phyloP scores from a whole-genome alignment of 2,888 invertebrate species.

The Laothoe populi region DNA sequence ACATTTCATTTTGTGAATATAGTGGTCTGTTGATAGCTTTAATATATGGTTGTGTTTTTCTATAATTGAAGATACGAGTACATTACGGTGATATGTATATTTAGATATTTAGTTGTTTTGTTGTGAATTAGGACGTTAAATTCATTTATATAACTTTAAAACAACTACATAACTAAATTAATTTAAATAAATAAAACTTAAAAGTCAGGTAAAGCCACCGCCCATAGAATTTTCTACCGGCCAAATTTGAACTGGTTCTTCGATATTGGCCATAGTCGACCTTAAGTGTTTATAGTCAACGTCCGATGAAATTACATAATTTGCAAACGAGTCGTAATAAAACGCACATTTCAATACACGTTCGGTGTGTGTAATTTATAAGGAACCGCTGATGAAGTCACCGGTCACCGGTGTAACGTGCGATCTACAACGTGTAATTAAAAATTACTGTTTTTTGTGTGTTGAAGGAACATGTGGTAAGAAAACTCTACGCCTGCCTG shows the following conservation, averaged over 20 bases:
- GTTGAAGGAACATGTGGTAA: no score
- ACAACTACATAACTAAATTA: neutral
- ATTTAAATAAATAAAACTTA: neutral
- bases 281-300: constrained; percentile 63
- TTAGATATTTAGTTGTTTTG: no score
- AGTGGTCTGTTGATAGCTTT: no score
- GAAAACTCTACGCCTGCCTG: no score
- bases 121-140: no score
- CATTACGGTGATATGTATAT: no score
- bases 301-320: constrained; percentile 66
- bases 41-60: no score
- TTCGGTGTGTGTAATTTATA: constrained; percentile 32
- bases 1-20: constrained; percentile 3
- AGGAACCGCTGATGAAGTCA: constrained; percentile 44
- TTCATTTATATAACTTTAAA: no score
- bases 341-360: constrained; percentile 32
- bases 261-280: constrained; percentile 58
- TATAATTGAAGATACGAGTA: no score
- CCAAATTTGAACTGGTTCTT: constrained; percentile 55
- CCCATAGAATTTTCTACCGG: constrained; percentile 19
- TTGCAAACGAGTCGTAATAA: constrained; percentile 57
- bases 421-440: neutral
- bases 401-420: constrained; percentile 28
- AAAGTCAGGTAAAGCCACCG: neutral
- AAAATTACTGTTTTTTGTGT: no score